These are phyloP conservation scores for Anser brachyrhynchus DNA, from an alignment of 2,113 vertebrate genomes.

Conservation along the genomic window DNA sequence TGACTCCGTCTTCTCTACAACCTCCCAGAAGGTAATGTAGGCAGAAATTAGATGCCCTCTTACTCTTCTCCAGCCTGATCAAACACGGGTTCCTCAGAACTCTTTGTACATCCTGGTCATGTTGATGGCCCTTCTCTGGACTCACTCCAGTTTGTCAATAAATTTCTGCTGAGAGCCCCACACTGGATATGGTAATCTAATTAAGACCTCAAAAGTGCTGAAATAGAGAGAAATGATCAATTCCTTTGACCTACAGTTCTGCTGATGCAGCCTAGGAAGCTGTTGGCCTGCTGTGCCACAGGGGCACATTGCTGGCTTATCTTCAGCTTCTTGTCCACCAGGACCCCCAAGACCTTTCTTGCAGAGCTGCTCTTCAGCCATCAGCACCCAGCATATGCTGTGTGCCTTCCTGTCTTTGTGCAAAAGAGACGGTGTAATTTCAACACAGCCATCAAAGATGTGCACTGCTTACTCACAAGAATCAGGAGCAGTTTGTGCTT, in stretches of 20 bases:
- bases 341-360: neutral
- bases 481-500: neutral
- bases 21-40: neutral
- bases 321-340: neutral
- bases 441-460: neutral
- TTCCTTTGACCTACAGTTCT: neutral
- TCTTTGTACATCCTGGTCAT: neutral
- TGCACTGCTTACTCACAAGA: neutral
- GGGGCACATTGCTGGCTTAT: neutral
- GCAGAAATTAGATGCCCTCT: neutral
- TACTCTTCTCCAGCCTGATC: neutral
- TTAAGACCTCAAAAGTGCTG: neutral
- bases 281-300: neutral
- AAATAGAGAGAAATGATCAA: neutral
- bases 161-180: neutral
- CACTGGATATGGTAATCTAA: neutral
- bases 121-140: neutral
- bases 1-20: neutral
- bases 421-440: neutral
- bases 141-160: neutral
- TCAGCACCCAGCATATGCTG: neutral
- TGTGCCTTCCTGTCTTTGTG: neutral
- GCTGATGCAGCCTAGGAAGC: neutral
- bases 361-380: neutral
- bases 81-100: neutral